These are phyloP conservation scores for Trinectes maculatus DNA, from an alignment of 2,113 vertebrate genomes.

Conservation along the genomic window DNA sequence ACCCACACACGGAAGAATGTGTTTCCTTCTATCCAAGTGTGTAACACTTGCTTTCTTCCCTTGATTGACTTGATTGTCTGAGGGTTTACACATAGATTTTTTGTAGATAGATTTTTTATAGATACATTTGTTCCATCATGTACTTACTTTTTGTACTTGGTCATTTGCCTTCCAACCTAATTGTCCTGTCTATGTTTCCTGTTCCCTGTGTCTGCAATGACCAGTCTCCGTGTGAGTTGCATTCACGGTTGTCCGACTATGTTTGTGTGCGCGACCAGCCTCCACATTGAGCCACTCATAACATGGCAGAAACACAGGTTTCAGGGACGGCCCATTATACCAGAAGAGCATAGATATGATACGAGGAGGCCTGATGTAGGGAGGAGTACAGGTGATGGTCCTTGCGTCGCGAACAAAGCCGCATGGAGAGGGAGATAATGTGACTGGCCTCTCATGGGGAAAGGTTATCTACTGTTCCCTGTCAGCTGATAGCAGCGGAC, in stretches of 20 bases:
- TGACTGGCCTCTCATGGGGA: conserved; percentile 49
- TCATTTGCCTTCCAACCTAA: no score
- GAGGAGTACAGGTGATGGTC: conserved; percentile 31
- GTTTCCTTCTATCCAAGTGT: no score
- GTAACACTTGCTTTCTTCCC: no score
- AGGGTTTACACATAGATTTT: no score
- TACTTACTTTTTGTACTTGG: no score
- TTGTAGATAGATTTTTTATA: no score
- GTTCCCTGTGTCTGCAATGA: no score
- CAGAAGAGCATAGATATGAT: conserved; percentile 42
- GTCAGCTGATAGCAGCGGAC: conserved; percentile 54
- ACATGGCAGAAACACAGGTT: conserved; percentile 1
- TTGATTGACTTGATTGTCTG: no score
- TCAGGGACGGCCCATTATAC: conserved; percentile 49
- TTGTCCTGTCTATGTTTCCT: no score
- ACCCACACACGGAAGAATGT: no score
- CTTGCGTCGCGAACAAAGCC: conserved; percentile 55
- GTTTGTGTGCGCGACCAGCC: conserved; percentile 18
- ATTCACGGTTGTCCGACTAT: neutral
- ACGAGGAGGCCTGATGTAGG: conserved; percentile 22
- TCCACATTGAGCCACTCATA: conserved; percentile 19
- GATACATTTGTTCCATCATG: no score
- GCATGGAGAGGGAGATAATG: conserved; percentile 65
- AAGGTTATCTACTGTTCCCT: conserved; percentile 74
- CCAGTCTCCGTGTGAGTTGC: neutral